Evolutionary conservation across 2,888 invertebrate species (phyloP).

Genomic region (Lithophane leautieri): DNA sequence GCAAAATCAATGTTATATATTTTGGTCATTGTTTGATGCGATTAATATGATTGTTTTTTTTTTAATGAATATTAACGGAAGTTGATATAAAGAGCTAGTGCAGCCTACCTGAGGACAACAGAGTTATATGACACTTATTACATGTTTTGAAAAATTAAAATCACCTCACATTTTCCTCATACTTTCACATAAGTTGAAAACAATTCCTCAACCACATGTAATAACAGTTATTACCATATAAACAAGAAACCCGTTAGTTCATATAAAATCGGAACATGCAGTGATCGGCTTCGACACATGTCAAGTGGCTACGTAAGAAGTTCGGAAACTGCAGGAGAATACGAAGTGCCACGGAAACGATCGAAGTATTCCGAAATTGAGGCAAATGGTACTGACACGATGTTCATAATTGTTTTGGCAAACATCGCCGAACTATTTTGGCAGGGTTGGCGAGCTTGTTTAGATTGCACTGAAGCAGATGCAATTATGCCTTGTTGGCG

Average conservation of each 20-base stretch:
- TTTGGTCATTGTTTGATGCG: background rate
- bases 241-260: constrained; percentile 34
- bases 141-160: background rate
- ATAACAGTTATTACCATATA: constrained; percentile 25
- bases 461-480: background rate
- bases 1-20: background rate
- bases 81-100: too few species aligned
- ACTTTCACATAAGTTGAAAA: constrained; percentile 8
- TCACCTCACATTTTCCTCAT: background rate
- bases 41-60: background rate
- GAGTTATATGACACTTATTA: background rate
- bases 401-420: constrained; percentile 54
- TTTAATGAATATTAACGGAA: background rate
- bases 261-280: constrained; percentile 44
- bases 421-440: constrained; percentile 43
- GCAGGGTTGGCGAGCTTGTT: constrained; percentile 41
- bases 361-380: constrained; percentile 44
- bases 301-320: constrained; percentile 43
- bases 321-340: constrained; percentile 47
- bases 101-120: background rate
- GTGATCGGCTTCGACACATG: constrained; percentile 41
- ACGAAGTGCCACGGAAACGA: constrained; percentile 55
- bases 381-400: constrained; percentile 28
- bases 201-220: background rate
- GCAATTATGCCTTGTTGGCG: background rate